Conservation (phyloP, 2,888 invertebrate genomes). For the Panorpa germanica region DNA sequence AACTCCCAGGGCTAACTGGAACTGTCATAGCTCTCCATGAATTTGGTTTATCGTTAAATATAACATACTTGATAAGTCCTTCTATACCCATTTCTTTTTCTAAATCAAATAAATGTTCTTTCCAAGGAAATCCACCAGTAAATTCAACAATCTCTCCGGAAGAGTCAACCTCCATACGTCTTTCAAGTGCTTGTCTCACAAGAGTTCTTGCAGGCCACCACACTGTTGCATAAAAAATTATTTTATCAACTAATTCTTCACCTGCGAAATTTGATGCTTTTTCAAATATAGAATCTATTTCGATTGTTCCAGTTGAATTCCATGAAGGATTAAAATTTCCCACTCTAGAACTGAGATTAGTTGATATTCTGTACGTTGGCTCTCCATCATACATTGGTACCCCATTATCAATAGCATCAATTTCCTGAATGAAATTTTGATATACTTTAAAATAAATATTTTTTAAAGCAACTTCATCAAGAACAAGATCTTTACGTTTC, state of each 20-base stretch:
- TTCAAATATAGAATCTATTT: conserved; percentile 41
- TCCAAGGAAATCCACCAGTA: conserved; percentile 66
- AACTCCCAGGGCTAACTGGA: conserved; percentile 49
- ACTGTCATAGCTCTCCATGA: conserved; percentile 78
- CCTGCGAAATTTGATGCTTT: conserved; percentile 65
- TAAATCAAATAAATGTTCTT: conserved; percentile 65
- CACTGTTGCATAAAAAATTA: conserved; percentile 38
- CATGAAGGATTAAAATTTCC: conserved; percentile 65
- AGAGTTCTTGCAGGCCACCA: conserved; percentile 79
- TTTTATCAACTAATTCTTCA: conserved; percentile 53
- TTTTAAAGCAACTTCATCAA: conserved; percentile 29
- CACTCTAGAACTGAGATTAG: conserved; percentile 60
- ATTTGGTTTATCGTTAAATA: conserved; percentile 43
- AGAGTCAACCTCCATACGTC: conserved; percentile 43
- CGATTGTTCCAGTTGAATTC: conserved; percentile 39
- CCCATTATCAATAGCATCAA: conserved; percentile 98
- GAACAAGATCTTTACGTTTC: conserved; percentile 23
- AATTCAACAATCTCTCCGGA: conserved; percentile 73
- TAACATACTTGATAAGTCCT: conserved; percentile 45
- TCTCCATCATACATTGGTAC: conserved; percentile 58
- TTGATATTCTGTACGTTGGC: conserved; percentile 57
- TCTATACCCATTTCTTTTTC: conserved; percentile 52
- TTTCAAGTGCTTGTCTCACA: conserved; percentile 51
- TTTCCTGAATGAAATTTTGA: conserved; percentile 71
- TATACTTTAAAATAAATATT: conserved; percentile 56